Evolutionary conservation across 2,113 vertebrate genomes (phyloP).

Genomic region (Melanotaenia duboulayi): DNA sequence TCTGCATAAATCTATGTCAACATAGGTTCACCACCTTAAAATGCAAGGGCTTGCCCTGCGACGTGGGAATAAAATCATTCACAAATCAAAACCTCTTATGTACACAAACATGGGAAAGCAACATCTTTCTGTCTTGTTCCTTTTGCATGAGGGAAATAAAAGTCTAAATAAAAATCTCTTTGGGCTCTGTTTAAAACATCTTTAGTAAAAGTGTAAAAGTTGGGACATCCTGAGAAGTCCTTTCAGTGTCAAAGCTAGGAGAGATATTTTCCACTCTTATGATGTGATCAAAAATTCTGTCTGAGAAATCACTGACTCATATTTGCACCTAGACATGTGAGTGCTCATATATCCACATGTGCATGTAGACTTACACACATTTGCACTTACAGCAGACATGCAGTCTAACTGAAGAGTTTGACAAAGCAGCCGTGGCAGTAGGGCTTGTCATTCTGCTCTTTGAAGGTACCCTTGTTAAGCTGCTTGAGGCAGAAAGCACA

Average conservation of each 20-base stretch:
- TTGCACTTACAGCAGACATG: neutral
- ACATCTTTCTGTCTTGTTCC: conserved; percentile 2
- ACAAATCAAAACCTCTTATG: conserved; percentile 38
- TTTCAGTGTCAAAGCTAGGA: conserved; percentile 41
- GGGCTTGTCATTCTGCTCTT: conserved; percentile 99
- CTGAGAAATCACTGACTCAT: conserved; percentile 30
- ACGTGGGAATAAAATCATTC: conserved; percentile 30
- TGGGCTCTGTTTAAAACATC: conserved; percentile 66
- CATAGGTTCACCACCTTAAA: conserved; percentile 20
- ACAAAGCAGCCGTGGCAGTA: conserved; percentile 98
- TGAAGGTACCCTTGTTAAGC: conserved; percentile 99
- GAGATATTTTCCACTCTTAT: conserved; percentile 27
- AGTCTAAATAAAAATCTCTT: conserved; percentile 73
- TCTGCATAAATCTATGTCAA: conserved; percentile 37
- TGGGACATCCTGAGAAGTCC: conserved; percentile 51
- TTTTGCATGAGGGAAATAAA: conserved; percentile 43
- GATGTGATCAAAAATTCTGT: conserved; percentile 28
- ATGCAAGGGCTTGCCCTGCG: conserved; percentile 47
- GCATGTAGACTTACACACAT: conserved; percentile 11
- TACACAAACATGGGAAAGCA: conserved; percentile 19
- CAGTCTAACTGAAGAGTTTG: conserved; percentile 95
- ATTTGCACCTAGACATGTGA: conserved; percentile 25
- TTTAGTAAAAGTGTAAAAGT: conserved; percentile 64
- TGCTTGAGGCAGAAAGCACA: conserved; percentile 99
- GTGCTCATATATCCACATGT: conserved; percentile 26